Evolutionary conservation across 2,113 vertebrate genomes (phyloP).

Genomic region (Alexandromys fortis): DNA sequence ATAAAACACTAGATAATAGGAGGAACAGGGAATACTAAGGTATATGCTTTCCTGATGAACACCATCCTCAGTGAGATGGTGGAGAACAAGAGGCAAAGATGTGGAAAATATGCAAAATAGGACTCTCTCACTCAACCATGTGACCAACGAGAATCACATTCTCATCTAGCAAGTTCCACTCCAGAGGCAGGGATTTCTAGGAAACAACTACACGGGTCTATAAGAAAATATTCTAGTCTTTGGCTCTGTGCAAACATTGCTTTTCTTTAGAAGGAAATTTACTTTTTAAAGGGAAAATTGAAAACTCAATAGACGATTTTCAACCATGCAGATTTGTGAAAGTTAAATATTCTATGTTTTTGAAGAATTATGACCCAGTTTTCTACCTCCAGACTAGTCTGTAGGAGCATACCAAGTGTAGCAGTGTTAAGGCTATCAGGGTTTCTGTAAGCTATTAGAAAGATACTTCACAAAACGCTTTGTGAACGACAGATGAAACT

Average conservation of each 20-base stretch:
- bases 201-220: background rate
- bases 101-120: background rate
- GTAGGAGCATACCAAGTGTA: background rate
- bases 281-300: background rate
- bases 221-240: background rate
- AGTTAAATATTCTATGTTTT: background rate
- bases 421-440: background rate
- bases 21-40: background rate
- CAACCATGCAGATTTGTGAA: background rate
- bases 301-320: background rate
- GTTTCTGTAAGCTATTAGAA: background rate
- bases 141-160: background rate
- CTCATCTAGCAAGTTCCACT: background rate
- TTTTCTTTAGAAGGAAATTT: background rate
- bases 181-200: background rate
- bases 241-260: background rate
- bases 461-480: background rate
- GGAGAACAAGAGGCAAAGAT: background rate
- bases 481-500: background rate
- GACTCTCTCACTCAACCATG: background rate
- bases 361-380: background rate
- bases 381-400: background rate
- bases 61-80: background rate
- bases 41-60: background rate
- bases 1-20: background rate